Base-by-base conservation (phyloP, 2,113 vertebrate genomes). In the Elgaria multicarinata region DNA sequence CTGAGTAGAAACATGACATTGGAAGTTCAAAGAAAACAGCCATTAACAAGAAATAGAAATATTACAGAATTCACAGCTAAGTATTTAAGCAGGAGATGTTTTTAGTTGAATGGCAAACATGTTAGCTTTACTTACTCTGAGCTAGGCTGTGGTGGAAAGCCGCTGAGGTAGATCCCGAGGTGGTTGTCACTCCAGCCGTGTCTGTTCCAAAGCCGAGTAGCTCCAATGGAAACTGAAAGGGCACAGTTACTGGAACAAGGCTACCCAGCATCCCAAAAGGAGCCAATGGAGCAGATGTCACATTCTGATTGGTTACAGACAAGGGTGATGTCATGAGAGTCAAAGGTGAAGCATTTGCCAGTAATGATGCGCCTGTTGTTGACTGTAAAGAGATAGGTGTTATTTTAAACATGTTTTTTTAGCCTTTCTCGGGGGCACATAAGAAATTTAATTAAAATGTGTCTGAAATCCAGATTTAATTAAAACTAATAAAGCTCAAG, bases 231-330 rank as follows among this genome's bases (percentile, higher is more conserved):
- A 98, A 99, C 97, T 99, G 98, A 97, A 99, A 99, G 96, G 99
- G 98, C 96, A 99, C 97, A 76, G 98, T 99, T 86, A 99, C 99
- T 74, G 99, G 99, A 95, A 99, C 98, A 97, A 99, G 98, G 89
- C 98, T 98, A 88, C 99, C 98, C 96, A 99, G 97, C 98, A 99
- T 99, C 95, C 99, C 98, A 90, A 98, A 99, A 58, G 98, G 98
- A 95, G 95, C 94, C 89, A 97, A 93, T 77, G 97, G 95, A 88
- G 96, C 85, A 91, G 96, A 94, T 0, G 96, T 95, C 95, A 97
- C 96, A 8, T 97, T 98, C 96, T 97, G 98, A 97, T 97, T 98
- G 94, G 97, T 97, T 97, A 98, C 97, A 96, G 97, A 97, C 95
- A 98, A 96, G 86, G 97, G 97, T 95, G 98, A 97, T 95, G 97